Conservation (phyloP, 2,113 vertebrate species). For the Platichthys stellatus region DNA sequence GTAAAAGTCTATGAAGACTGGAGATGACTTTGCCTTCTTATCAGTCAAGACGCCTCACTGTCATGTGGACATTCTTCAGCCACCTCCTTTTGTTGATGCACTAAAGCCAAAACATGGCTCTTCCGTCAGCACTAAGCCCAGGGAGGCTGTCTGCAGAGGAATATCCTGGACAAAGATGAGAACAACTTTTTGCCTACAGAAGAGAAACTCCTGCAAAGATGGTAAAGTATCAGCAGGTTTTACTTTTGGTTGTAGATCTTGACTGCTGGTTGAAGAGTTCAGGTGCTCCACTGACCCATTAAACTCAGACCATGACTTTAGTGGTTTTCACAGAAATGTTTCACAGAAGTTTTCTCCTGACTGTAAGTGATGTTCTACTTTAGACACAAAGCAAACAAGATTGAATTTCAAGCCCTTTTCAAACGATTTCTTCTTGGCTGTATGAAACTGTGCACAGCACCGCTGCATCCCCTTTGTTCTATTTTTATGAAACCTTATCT, state of each 20-base stretch:
- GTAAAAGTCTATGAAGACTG: conserved; percentile 37
- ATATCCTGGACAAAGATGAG: conserved; percentile 52
- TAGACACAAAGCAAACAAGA: not conserved
- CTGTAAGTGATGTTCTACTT: not conserved
- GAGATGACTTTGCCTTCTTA: conserved; percentile 45
- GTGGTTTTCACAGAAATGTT: conserved; percentile 13
- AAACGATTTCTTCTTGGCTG: not conserved
- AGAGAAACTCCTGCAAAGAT: conserved; percentile 69
- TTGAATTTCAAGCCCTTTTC: too few species aligned
- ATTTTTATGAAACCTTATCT: conserved; percentile 32
- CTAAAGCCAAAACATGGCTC: conserved; percentile 56
- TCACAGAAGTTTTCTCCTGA: conserved; percentile 3
- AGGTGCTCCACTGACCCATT: conserved; percentile 65
- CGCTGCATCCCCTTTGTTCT: conserved; percentile 13
- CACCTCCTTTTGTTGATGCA: conserved; percentile 42
- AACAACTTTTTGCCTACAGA: conserved; percentile 42
- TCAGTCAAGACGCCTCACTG: conserved; percentile 26
- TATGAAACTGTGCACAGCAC: not conserved
- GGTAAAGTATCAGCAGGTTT: conserved; percentile 70
- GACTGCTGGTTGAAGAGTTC: conserved; percentile 8
- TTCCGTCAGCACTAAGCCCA: conserved; percentile 23
- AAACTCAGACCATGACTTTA: conserved; percentile 1
- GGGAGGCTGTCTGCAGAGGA: conserved; percentile 57
- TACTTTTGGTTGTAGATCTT: not conserved
- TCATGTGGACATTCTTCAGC: conserved; percentile 57